A percentile compares a stretch with the other conserved stretches of the same genome.
These are phyloP conservation scores for Orius insidiosus DNA, from an alignment of 1,140 invertebrate genomes.

Conservation along the genomic window DNA sequence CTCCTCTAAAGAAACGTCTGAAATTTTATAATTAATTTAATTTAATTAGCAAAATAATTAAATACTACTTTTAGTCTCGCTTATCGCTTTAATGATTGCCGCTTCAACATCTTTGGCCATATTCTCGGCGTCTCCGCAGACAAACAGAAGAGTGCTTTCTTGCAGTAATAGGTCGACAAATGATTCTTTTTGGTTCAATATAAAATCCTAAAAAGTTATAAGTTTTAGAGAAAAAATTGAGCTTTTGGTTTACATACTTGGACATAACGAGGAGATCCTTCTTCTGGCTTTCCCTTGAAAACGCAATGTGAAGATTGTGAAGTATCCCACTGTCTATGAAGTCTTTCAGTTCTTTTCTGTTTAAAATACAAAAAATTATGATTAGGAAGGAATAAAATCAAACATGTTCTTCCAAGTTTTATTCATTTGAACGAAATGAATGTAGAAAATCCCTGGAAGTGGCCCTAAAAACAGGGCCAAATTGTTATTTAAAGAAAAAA, in stretches of 20 bases:
- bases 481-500: no score
- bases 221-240: constrained; percentile 27
- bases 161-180: constrained; percentile 39
- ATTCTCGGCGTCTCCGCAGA: constrained; percentile 59
- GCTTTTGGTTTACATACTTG: not conserved
- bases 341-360: constrained; percentile 31
- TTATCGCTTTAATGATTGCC: not conserved
- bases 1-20: no score
- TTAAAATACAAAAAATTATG: constrained; percentile 7
- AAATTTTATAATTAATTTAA: no score
- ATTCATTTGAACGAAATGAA: no score
- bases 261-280: not conserved
- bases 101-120: constrained; percentile 58
- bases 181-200: constrained; percentile 26
- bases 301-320: constrained; percentile 36
- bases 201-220: constrained; percentile 49
- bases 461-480: no score
- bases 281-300: constrained; percentile 31
- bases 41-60: no score
- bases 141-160: constrained; percentile 38
- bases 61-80: no score
- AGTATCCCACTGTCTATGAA: constrained; percentile 33
- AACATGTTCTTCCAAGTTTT: no score
- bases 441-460: no score
- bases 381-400: no score